Conservation (phyloP, 2,888 invertebrate species). For the Lottia gigantea region DNA sequence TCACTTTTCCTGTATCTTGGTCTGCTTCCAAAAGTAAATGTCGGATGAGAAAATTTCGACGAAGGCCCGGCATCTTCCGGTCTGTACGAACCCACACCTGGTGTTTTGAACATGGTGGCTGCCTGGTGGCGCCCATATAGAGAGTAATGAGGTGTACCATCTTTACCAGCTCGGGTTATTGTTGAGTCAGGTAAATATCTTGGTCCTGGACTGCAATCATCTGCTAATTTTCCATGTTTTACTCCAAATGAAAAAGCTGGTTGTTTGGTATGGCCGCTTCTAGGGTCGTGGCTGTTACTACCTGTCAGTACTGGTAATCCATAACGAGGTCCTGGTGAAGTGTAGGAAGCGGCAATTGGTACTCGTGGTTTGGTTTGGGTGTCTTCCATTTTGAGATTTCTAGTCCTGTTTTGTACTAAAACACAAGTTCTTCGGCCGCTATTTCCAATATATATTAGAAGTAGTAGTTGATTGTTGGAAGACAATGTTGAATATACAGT, state of each 20-base stretch:
- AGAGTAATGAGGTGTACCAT: slow-evolving; percentile 65
- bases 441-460: no score
- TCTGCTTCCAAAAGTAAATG: slow-evolving; percentile 63
- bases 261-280: slow-evolving; percentile 57
- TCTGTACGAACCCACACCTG: slow-evolving; percentile 66
- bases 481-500: no score
- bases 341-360: slow-evolving; percentile 64
- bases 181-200: slow-evolving; percentile 54
- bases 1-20: slow-evolving; percentile 57
- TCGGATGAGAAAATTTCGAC: slow-evolving; percentile 50
- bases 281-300: slow-evolving; percentile 57
- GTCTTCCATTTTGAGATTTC: slow-evolving; percentile 43
- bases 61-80: slow-evolving; percentile 60
- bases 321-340: slow-evolving; percentile 65
- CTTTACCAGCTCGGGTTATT: slow-evolving; percentile 53
- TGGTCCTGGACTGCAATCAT: slow-evolving; percentile 63
- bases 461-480: no score
- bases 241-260: slow-evolving; percentile 62
- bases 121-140: slow-evolving; percentile 55
- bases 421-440: no score
- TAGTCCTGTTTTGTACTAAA: no score
- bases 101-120: slow-evolving; percentile 47
- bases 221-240: slow-evolving; percentile 57
- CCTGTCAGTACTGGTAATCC: slow-evolving; percentile 62
- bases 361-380: slow-evolving; percentile 57